Evolutionary conservation across 1,140 invertebrate species (phyloP), one percentile per base, ranked within the genome.

Genomic region (Sweltsa coloradensis): DNA sequence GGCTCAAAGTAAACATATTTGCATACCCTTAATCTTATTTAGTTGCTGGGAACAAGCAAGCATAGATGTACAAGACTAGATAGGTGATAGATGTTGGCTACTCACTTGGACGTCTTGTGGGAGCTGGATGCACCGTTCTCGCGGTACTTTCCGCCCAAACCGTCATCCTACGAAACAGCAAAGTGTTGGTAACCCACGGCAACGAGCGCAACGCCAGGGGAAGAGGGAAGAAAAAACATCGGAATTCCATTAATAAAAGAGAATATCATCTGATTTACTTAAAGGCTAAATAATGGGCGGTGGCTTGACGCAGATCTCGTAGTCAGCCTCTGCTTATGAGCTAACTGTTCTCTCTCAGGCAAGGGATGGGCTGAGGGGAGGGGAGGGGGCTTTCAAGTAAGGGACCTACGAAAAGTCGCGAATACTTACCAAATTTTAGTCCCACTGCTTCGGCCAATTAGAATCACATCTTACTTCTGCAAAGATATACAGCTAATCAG

Each of bases 161-260:
- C 65, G 61, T 74, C 72, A 62, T 76, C 73, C 74, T 76, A 73
- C 67, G 71, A 75, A 47, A 75, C 71, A 75, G 71, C 72, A 74
- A 71, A 71, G 65, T 64, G 65, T 65, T 68, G 66, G 67, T 55
- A 64, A 68, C 66, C 67, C 67, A 70, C 69, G 66, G 66, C 70
- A 72, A 71, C 62, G 64, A 70, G 69, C 64, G 61, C 63, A 66
- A 64, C 63, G 65, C 65, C 65, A 64, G 60, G 66, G 63, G 62
- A 65, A 61, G 68, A 70, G 67, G 65, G 45, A 36, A 47, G 22
- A 22, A 47, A 47, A 44, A 44, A 44, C 46, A 47, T 39, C 36
- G 41, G 46, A 23, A 47, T 41, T 40, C 37, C 34, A 47, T 47
- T 47, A 47, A 47, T 47, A 47, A 5, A 41, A 26, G 29, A 48